Base-by-base conservation (phyloP, 2,888 invertebrate genomes). In the Heliconius hortense region DNA sequence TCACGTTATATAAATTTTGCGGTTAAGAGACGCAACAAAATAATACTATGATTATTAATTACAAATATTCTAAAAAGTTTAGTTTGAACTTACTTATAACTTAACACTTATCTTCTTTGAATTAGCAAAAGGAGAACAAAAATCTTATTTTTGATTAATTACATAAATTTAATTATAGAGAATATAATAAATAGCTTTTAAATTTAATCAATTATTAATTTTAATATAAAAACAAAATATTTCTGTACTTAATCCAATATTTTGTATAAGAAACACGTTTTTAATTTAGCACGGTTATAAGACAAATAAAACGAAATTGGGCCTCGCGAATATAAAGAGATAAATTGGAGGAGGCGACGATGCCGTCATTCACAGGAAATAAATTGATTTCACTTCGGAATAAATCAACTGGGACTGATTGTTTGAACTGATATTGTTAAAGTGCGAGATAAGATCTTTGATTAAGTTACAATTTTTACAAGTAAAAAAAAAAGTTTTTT, bases 341-440 rank as follows among this genome's bases (percentile, higher is more conserved):
- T 79, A 76, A 80, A 81, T 81, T 73, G 79, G 77, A 79, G 78
- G 79, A 77, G 77, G 76, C 73, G 74, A 56, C 68, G 43, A 71
- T 73, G 73, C 74, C 73, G 28, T 67, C 67, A 68, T 75, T 74
- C 43, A 64, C 68, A 81, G 82, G 82, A 83, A 84, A 80, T 83
- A 81, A 82, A 83, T 84, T 81, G 83, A 82, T 82, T 82, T 80
- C 81, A 43, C 79, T 80, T 81, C 79, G 79, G 78, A 84, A 83
- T 82, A 82, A 86, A 84, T 83, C 82, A 81, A 70, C 68, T 79
- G 76, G 79, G 82, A 79, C 81, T 83, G 85, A 85, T 85, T 84
- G 84, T 35, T 72, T 67, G 70, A 67, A 74, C 64, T 24, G 39
- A 78, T 72, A 72, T 71, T 63, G n/a, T 48, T 72, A 43, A 66